Conservation (phyloP, 2,888 invertebrate genomes). For the Arctia plantaginis region DNA sequence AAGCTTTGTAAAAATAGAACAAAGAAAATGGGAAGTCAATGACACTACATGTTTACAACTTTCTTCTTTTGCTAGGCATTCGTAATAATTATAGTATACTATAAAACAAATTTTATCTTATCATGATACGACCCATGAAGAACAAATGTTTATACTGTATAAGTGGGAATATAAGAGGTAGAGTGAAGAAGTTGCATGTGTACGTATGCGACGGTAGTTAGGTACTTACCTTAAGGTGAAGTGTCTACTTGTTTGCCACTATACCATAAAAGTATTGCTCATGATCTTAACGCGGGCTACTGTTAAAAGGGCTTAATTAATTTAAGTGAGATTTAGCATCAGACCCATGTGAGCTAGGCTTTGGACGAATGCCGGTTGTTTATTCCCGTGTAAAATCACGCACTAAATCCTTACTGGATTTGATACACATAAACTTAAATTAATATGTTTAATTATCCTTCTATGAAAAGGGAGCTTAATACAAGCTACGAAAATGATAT, state of each 20-base stretch:
- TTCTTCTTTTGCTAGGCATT: not conserved
- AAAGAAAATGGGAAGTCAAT: constrained; percentile 16
- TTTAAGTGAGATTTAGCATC: too few species aligned
- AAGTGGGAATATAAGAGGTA: too few species aligned
- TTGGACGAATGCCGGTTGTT: too few species aligned
- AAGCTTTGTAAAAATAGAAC: constrained; percentile 19
- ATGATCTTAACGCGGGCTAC: not conserved
- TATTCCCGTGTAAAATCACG: too few species aligned
- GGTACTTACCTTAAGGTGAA: not conserved
- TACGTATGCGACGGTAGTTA: not conserved
- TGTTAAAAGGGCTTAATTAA: not conserved
- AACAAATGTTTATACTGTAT: not conserved
- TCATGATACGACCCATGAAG: not conserved
- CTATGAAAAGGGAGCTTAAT: not conserved
- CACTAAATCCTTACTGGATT: too few species aligned
- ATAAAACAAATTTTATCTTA: too few species aligned
- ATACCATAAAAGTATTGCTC: not conserved
- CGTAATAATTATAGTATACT: not conserved
- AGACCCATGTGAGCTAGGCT: too few species aligned
- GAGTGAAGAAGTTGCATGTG: too few species aligned
- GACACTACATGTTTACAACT: constrained; percentile 2
- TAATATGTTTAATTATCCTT: not conserved
- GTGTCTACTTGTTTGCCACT: not conserved
- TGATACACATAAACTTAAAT: not conserved
- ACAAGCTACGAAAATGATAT: not conserved